phyloP scores from a whole-genome alignment of 2,113 vertebrate species.

The Egretta garzetta region DNA sequence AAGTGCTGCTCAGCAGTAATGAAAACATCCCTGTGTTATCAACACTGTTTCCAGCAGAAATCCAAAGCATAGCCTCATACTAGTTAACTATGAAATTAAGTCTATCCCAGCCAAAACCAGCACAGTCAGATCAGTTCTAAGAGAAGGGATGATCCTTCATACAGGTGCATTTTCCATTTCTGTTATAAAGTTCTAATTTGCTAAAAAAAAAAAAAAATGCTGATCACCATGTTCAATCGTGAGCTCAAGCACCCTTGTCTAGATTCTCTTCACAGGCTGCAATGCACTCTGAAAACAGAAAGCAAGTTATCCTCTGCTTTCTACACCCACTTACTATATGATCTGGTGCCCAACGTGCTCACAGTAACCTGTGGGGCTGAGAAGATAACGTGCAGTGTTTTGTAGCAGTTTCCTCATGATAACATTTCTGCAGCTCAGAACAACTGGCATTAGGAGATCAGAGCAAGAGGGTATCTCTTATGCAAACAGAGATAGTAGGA shows the following conservation, averaged over 20 bases:
- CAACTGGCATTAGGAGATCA: neutral
- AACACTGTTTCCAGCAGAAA: no score
- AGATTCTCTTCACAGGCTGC: neutral
- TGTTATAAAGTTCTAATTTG: neutral
- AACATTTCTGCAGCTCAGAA: neutral
- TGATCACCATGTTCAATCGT: neutral
- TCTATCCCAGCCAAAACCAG: no score
- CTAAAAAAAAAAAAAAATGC: neutral
- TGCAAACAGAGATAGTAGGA: neutral
- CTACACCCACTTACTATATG: neutral
- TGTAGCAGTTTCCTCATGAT: neutral
- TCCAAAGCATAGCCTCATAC: no score
- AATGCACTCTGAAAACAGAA: neutral
- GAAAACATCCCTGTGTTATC: no score
- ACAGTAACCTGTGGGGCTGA: neutral
- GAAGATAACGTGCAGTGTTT: neutral
- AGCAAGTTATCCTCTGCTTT: neutral
- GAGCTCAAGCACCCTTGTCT: neutral
- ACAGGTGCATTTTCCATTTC: neutral
- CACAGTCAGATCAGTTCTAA: neutral
- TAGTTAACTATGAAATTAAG: no score
- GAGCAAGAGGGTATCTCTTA: neutral
- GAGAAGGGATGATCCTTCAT: neutral
- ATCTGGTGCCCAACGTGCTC: neutral
- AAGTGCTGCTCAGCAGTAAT: no score